Conservation (phyloP, 2,888 invertebrate species). For the Synanthedon formicaeformis region DNA sequence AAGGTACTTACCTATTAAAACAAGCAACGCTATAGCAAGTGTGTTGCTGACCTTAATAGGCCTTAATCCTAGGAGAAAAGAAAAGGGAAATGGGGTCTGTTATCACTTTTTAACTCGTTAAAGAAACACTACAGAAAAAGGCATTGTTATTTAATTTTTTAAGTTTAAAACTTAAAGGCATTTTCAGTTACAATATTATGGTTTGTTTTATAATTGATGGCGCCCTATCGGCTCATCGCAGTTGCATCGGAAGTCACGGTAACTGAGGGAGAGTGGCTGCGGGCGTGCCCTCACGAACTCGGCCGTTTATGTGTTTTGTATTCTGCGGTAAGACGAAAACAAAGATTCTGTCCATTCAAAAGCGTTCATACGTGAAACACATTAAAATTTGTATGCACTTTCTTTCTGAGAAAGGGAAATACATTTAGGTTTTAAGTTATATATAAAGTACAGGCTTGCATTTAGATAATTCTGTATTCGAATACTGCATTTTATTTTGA, state of each 20-base stretch:
- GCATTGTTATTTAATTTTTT: neutral
- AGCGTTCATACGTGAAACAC: slow-evolving; percentile 8
- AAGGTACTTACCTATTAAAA: too few species aligned
- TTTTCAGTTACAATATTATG: neutral
- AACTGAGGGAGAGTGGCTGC: slow-evolving; percentile 3
- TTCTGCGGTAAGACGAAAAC: slow-evolving; percentile 9
- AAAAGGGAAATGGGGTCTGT: too few species aligned
- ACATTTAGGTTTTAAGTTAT: too few species aligned
- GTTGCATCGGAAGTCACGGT: neutral
- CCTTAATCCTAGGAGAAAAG: too few species aligned
- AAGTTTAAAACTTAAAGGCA: neutral
- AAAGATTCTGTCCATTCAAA: slow-evolving; percentile 9
- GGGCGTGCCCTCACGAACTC: slow-evolving; percentile 4
- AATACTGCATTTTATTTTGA: too few species aligned
- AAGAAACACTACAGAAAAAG: too few species aligned
- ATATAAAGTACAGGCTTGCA: too few species aligned
- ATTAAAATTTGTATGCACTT: slow-evolving; percentile 11
- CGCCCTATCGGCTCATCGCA: neutral
- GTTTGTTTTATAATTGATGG: neutral
- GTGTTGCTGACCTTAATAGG: too few species aligned
- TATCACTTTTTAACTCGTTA: too few species aligned
- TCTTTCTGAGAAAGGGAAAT: slow-evolving; percentile 4
- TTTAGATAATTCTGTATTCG: too few species aligned
- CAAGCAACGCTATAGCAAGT: too few species aligned
- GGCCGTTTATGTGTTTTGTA: slow-evolving; percentile 9